A percentile compares a stretch with the other conserved stretches of the same genome.
Evolutionary conservation across 2,888 invertebrate genomes (phyloP).

Genomic region (Hirtodrosophila histrioides): DNA sequence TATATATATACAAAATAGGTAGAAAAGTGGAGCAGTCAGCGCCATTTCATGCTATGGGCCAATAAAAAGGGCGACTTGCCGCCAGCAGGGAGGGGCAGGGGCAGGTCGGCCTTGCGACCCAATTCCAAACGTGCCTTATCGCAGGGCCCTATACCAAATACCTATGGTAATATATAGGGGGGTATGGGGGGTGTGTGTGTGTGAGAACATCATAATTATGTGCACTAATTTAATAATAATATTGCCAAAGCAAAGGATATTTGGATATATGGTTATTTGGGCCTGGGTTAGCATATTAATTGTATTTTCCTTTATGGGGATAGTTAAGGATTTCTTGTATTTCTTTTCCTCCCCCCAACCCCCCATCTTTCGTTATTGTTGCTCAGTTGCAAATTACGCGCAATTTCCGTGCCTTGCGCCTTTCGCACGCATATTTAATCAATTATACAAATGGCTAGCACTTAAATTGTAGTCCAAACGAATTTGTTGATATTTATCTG

Average conservation of each 20-base stretch:
- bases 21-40: conserved; percentile 53
- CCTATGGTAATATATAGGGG: conserved; percentile 19
- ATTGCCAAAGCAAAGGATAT: conserved; percentile 31
- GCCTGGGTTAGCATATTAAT: conserved; percentile 40
- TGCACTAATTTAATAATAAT: conserved; percentile 61
- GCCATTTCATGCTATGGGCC: conserved; percentile 68
- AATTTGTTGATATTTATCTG: conserved; percentile 37
- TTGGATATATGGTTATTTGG: conserved; percentile 21
- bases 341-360: background rate
- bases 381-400: conserved; percentile 37
- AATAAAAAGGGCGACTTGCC: conserved; percentile 60
- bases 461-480: conserved; percentile 36
- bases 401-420: conserved; percentile 56
- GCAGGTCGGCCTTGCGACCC: conserved; percentile 45
- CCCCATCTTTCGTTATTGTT: no score
- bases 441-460: conserved; percentile 74
- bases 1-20: background rate
- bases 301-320: conserved; percentile 3
- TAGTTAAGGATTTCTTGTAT: conserved; percentile 26
- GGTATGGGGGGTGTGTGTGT: conserved; percentile 5
- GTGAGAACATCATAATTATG: conserved; percentile 56
- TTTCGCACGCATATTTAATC: conserved; percentile 70
- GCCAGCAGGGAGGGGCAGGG: background rate
- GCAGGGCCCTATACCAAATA: conserved; percentile 28
- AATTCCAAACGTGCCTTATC: conserved; percentile 79